Percentiles rank a stretch among this genome's conserved stretches.
Conservation (phyloP, 2,888 invertebrate genomes). For the Hecatera dysodea region DNA sequence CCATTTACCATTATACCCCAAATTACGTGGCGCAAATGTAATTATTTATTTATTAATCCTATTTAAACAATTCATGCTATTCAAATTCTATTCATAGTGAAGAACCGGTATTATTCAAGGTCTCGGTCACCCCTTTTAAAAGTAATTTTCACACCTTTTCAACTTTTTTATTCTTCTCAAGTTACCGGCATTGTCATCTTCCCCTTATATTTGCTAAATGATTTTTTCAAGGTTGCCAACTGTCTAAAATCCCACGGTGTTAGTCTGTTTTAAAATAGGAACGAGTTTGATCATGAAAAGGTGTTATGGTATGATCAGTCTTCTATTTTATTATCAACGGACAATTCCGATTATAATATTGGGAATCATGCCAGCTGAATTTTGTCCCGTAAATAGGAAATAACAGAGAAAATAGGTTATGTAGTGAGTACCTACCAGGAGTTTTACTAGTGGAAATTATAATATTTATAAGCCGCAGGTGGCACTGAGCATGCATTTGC, state of each 20-base stretch:
- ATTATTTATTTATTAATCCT: constrained; percentile 68
- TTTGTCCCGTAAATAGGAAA: background rate
- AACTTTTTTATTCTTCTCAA: constrained; percentile 65
- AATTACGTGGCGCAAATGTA: constrained; percentile 60
- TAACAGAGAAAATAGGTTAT: constrained; percentile 11
- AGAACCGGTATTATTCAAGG: constrained; percentile 67
- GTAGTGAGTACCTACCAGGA: constrained; percentile 10
- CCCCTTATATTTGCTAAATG: constrained; percentile 80
- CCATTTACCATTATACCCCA: constrained; percentile 60
- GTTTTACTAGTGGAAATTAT: constrained; percentile 6
- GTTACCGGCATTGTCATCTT: constrained; percentile 66
- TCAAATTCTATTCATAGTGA: constrained; percentile 65
- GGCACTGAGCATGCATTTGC: constrained; percentile 6
- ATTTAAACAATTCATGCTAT: constrained; percentile 53
- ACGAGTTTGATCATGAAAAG: constrained; percentile 30
- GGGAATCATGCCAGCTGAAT: background rate
- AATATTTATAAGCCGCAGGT: constrained; percentile 30
- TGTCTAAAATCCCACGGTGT: constrained; percentile 76
- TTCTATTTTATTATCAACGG: background rate
- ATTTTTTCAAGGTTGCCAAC: constrained; percentile 76
- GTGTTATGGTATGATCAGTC: background rate
- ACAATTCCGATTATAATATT: background rate
- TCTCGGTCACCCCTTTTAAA: constrained; percentile 61
- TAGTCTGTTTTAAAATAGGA: constrained; percentile 44
- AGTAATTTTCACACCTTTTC: constrained; percentile 70